A percentile compares a stretch with the other conserved stretches of the same genome.
phyloP scores from a whole-genome alignment of 2,113 vertebrate genomes.

The Leucosticte australis region DNA sequence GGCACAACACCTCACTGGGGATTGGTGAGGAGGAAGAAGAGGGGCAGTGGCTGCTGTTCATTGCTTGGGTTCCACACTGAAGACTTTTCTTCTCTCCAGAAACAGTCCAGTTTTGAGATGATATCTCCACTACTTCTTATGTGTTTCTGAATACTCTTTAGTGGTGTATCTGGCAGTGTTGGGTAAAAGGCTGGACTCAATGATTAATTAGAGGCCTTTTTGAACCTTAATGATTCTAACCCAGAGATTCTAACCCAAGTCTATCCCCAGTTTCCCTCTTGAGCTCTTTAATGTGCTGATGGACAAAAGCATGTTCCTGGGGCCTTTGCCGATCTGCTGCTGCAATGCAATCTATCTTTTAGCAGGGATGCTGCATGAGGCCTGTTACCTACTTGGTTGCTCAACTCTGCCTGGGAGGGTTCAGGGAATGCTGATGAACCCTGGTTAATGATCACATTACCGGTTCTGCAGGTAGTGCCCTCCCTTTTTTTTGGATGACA shows the following conservation, averaged over 20 bases:
- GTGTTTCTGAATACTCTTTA: background rate
- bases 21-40: background rate
- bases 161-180: background rate
- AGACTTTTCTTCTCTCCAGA: background rate
- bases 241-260: background rate
- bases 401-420: background rate
- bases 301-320: background rate
- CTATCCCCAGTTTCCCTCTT: background rate
- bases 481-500: background rate
- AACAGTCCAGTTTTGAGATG: background rate
- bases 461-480: background rate
- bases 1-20: rapidly evolving
- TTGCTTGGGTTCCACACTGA: background rate
- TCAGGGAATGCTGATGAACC: background rate
- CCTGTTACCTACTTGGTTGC: background rate
- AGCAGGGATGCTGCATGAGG: background rate
- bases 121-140: background rate
- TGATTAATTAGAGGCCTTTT: background rate
- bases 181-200: background rate
- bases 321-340: background rate
- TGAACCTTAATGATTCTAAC: background rate
- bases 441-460: background rate
- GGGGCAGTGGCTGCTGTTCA: background rate
- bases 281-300: background rate
- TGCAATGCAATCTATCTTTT: background rate